Percentiles rank a stretch among this genome's conserved stretches.
These are phyloP conservation scores for Macrobrachium nipponense DNA, from an alignment of 1,140 invertebrate genomes.

Conservation along the genomic window DNA sequence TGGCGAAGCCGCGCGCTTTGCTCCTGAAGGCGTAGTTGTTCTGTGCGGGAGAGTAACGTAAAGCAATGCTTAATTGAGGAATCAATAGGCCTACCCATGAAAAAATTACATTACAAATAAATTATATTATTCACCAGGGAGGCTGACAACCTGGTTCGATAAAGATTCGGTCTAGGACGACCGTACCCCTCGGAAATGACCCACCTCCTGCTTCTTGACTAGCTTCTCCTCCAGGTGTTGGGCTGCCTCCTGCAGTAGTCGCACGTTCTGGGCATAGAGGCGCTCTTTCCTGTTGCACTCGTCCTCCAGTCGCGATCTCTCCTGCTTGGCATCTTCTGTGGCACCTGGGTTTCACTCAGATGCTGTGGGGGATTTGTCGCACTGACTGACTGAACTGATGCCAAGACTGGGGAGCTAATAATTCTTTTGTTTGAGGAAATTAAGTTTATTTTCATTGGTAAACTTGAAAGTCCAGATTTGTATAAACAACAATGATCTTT, in stretches of 20 bases:
- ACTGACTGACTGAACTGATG: neutral
- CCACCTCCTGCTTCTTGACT: constrained; percentile 49
- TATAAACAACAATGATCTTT: too few relatives aligned
- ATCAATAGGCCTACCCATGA: neutral
- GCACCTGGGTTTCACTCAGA: constrained; percentile 14
- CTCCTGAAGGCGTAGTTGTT: constrained; percentile 48
- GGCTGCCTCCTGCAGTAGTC: constrained; percentile 49
- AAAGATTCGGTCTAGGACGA: too few relatives aligned
- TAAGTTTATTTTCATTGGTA: too few relatives aligned
- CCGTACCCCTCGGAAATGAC: neutral
- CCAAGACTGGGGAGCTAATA: neutral
- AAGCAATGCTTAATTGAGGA: neutral
- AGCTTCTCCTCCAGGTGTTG: constrained; percentile 49
- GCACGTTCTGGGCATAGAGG: constrained; percentile 42
- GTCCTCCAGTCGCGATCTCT: constrained; percentile 16
- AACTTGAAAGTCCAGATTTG: too few relatives aligned
- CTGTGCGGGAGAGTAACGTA: neutral
- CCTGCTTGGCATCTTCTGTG: constrained; percentile 22
- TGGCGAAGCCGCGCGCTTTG: constrained; percentile 35
- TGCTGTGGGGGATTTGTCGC: neutral
- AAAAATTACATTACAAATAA: neutral
- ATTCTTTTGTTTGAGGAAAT: neutral
- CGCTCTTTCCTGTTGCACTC: constrained; percentile 40
- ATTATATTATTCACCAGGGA: neutral
- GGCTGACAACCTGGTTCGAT: neutral